These are phyloP conservation scores for Chromoteleia sp. DNA, from an alignment of 2,888 invertebrate species.

Conservation along the genomic window DNA sequence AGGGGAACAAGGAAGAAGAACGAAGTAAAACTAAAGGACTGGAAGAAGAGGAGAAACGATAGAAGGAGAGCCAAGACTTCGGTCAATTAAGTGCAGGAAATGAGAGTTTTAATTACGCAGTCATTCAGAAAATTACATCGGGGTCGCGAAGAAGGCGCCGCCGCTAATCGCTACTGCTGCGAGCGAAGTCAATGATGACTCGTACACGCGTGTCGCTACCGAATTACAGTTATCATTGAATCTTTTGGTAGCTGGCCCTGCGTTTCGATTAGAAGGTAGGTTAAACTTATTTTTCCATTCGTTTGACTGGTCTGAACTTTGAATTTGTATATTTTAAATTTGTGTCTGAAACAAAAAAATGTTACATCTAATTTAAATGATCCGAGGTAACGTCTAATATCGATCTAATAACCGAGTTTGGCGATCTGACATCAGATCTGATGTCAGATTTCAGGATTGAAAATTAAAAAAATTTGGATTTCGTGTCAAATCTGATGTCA, in stretches of 20 bases:
- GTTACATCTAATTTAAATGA: too few relatives aligned
- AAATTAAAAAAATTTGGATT: too few relatives aligned
- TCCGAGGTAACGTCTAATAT: too few relatives aligned
- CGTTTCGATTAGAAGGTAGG: slow-evolving; percentile 17
- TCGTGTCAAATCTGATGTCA: too few relatives aligned
- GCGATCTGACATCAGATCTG: too few relatives aligned
- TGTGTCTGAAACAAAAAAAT: too few relatives aligned
- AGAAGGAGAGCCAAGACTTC: slow-evolving; percentile 81
- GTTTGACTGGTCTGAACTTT: too few relatives aligned
- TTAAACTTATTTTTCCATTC: slow-evolving; percentile 11
- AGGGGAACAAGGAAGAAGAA: slow-evolving; percentile 31
- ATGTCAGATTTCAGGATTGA: too few relatives aligned
- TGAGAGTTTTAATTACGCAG: slow-evolving; percentile 85
- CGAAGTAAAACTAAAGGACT: slow-evolving; percentile 54
- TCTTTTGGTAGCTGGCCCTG: slow-evolving; percentile 33
- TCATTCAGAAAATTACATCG: slow-evolving; percentile 85
- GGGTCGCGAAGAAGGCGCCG: slow-evolving; percentile 82
- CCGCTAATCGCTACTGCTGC: slow-evolving; percentile 71
- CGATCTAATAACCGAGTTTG: too few relatives aligned
- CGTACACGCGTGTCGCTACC: slow-evolving; percentile 64
- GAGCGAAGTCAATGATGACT: slow-evolving; percentile 69
- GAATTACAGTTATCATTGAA: slow-evolving; percentile 63
- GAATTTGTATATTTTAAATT: too few relatives aligned
- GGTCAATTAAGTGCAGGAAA: slow-evolving; percentile 85
- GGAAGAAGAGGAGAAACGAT: slow-evolving; percentile 50